Evolutionary conservation across 2,797 vertebrate genomes (phyloP).

Genomic region (Myiothlypis chrysogaster): DNA sequence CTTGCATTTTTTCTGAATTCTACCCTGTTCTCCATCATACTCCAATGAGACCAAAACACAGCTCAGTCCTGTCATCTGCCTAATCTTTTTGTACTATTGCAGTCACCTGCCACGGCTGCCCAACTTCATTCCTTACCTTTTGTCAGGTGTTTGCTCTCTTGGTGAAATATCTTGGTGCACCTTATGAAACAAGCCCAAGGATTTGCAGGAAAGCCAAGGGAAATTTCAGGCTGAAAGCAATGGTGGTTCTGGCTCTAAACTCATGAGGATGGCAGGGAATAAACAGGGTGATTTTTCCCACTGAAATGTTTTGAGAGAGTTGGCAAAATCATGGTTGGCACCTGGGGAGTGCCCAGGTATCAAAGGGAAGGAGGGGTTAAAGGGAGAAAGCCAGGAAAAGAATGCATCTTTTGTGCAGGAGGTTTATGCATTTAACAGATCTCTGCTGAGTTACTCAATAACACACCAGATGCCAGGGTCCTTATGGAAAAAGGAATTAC

Average conservation of each 20-base stretch:
- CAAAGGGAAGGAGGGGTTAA: neutral
- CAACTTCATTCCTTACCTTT: neutral
- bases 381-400: neutral
- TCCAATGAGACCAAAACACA: neutral
- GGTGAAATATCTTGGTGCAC: neutral
- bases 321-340: neutral
- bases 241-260: neutral
- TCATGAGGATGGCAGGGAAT: neutral
- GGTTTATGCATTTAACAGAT: neutral
- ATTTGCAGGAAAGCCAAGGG: neutral
- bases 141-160: neutral
- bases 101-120: neutral
- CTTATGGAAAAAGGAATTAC: neutral
- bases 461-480: neutral
- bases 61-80: neutral
- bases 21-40: accelerated
- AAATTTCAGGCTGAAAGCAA: neutral
- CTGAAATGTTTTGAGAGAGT: neutral
- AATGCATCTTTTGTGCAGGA: neutral
- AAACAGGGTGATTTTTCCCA: neutral
- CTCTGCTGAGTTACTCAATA: constrained; percentile 9
- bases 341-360: accelerated
- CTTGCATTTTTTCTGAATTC: neutral
- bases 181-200: neutral
- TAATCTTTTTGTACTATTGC: neutral